Base-by-base conservation (phyloP, 2,113 vertebrate species). In the Tyrannus savana region DNA sequence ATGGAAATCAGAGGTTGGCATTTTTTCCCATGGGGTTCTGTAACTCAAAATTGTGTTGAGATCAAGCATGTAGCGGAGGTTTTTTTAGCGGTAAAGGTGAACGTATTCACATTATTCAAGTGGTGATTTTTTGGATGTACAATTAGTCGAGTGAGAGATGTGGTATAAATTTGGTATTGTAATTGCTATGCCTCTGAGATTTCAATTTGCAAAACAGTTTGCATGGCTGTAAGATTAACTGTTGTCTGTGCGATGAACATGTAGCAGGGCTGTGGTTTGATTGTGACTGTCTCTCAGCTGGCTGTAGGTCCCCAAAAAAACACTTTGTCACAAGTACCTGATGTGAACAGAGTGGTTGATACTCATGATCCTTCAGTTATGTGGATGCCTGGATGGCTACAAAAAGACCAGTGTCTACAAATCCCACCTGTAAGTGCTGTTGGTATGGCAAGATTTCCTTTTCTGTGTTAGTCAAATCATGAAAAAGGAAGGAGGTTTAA, bases 31-130 rank as follows among this genome's bases (percentile, higher is more conserved):
- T 64, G 80, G 59, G 93, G 56, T 81, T 94, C 93, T 28, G n/a
- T 83, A 94, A 77, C 85, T 93, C 52, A 84, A 84, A 94, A 94
- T 46, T 84, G 41, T 93, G 92, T 90, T 74, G 90, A 94, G 90
- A 93, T 95, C 93, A 93, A 87, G 94, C 78, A 80, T 83, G 92
- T 88, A 95, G 75, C 19, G 1, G 42, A 28, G 1, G 14, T 14
- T 82, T 96, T 94, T 91, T 84, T 49, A 89, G 82, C 92, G 77
- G 76, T 72, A 95, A 96, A 96, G 92, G 88, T 95, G 92, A 97
- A 94, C 93, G 92, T 95, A 96, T 94, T 96, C 85, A 97, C 90
- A 89, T 96, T 94, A 95, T 92, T 96, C 95, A 94, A 96, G 95
- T 93, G 96, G 95, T 93, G 94, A 92, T 94, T 94, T 97, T 95